Conservation (phyloP, 2,797 vertebrate species). For the Erpetoichthys calabaricus region DNA sequence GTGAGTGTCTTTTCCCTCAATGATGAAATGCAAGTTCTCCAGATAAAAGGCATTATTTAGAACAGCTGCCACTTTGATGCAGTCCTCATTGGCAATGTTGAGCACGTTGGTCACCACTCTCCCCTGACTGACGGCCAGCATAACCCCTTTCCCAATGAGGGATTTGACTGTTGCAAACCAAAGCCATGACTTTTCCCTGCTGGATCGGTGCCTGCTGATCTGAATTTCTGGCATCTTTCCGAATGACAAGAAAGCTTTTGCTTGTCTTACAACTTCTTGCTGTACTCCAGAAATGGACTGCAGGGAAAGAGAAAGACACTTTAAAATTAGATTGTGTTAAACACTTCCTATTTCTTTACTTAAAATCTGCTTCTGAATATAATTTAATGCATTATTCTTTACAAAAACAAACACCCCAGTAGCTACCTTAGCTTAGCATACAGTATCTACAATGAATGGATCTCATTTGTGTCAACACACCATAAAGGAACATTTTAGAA, state of each 20-base stretch:
- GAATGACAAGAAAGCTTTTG: conserved; percentile 81
- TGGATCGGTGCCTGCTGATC: conserved; percentile 55
- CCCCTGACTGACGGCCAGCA: conserved; percentile 89
- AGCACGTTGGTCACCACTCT: conserved; percentile 84
- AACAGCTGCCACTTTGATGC: conserved; percentile 90
- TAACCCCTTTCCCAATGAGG: conserved; percentile 85
- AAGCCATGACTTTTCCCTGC: conserved; percentile 78
- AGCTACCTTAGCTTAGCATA: no score
- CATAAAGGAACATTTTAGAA: no score
- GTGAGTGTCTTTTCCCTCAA: conserved; percentile 88
- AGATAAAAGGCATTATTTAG: conserved; percentile 93
- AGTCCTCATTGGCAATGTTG: conserved; percentile 93
- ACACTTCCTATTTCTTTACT: no score
- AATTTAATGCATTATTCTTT: no score
- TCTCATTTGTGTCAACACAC: no score
- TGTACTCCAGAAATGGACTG: conserved; percentile 95
- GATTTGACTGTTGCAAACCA: conserved; percentile 92
- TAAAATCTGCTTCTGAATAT: no score
- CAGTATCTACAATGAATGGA: no score
- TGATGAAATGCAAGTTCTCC: conserved; percentile 87
- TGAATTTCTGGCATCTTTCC: conserved; percentile 85
- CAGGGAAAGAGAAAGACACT: conserved; percentile 28
- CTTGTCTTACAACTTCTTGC: conserved; percentile 85
- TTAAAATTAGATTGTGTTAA: not conserved
- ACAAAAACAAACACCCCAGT: no score